phyloP scores from a whole-genome alignment of 2,888 invertebrate genomes.

The Argyresthia goedartella region DNA sequence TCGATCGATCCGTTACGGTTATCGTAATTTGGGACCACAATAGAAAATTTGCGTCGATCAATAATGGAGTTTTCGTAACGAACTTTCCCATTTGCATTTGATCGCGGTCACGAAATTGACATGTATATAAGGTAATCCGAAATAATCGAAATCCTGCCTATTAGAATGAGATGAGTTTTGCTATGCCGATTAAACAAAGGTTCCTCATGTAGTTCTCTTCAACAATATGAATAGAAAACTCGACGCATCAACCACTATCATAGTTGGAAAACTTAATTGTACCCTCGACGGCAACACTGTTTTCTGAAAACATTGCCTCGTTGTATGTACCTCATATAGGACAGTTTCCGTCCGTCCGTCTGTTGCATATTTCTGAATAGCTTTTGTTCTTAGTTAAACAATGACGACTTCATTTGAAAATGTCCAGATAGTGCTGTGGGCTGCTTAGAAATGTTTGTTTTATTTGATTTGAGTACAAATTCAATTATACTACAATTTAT shows the following conservation, averaged over 20 bases:
- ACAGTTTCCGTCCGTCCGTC: constrained; percentile 42
- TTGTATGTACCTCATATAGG: constrained; percentile 34
- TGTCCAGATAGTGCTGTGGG: neutral
- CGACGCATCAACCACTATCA: no score
- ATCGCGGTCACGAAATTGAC: constrained; percentile 21
- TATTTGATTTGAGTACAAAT: no score
- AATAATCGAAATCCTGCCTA: neutral
- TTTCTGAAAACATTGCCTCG: constrained; percentile 47
- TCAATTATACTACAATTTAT: no score
- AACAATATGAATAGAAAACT: neutral
- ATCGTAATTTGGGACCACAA: constrained; percentile 40
- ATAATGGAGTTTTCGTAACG: constrained; percentile 19
- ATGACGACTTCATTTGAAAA: constrained; percentile 31
- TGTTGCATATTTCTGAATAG: constrained; percentile 55
- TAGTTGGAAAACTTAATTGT: constrained; percentile 58
- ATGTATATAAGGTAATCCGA: constrained; percentile 18
- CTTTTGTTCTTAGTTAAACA: constrained; percentile 63
- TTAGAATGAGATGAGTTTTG: no score
- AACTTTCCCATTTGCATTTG: constrained; percentile 26
- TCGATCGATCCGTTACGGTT: constrained; percentile 62
- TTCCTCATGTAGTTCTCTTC: no score
- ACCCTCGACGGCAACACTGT: constrained; percentile 25
- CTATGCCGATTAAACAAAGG: neutral
- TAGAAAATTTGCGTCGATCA: constrained; percentile 5
- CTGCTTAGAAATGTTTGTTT: no score